phyloP scores from a whole-genome alignment of 64 coral and sea anemone species.

The Porites australiensis region DNA sequence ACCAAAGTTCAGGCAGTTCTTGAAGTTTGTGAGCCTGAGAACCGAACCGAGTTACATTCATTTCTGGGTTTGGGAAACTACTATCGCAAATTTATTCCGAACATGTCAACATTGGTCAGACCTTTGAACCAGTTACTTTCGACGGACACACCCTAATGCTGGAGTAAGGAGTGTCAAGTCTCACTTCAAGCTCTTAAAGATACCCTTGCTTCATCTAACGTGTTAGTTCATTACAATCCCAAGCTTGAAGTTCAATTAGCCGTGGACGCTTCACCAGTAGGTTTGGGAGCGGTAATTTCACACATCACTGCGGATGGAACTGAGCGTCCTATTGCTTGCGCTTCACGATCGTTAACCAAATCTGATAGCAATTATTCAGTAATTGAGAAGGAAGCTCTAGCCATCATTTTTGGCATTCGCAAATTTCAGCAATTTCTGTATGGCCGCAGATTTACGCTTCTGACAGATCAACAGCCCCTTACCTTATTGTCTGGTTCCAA shows the following conservation, averaged over 20 bases:
- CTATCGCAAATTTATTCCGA: conserved; percentile 58
- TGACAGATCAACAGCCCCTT: conserved; percentile 39
- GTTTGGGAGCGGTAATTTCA: conserved; percentile 33
- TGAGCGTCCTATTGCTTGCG: conserved; percentile 29
- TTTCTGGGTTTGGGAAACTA: conserved; percentile 53
- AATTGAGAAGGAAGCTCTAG: conserved; percentile 38
- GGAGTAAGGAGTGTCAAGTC: conserved; percentile 9
- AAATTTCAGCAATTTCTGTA: conserved; percentile 48
- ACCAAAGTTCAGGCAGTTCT: conserved; percentile 17
- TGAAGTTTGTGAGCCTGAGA: conserved; percentile 1
- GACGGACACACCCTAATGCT: conserved; percentile 26
- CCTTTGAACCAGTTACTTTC: conserved; percentile 19
- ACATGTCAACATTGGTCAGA: conserved; percentile 1
- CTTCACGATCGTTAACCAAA: not conserved
- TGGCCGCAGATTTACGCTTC: conserved; percentile 28
- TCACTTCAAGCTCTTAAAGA: conserved; percentile 35
- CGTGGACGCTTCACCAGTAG: not conserved
- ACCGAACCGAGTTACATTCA: conserved; percentile 23
- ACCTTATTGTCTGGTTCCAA: conserved; percentile 33
- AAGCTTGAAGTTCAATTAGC: not conserved
- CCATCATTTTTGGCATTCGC: conserved; percentile 63
- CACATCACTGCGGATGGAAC: conserved; percentile 33
- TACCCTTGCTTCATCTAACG: conserved; percentile 16
- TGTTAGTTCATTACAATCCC: conserved; percentile 41
- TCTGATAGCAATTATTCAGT: conserved; percentile 23